Evolutionary conservation across 2,113 vertebrate species (phyloP).

Genomic region (Channa argus): DNA sequence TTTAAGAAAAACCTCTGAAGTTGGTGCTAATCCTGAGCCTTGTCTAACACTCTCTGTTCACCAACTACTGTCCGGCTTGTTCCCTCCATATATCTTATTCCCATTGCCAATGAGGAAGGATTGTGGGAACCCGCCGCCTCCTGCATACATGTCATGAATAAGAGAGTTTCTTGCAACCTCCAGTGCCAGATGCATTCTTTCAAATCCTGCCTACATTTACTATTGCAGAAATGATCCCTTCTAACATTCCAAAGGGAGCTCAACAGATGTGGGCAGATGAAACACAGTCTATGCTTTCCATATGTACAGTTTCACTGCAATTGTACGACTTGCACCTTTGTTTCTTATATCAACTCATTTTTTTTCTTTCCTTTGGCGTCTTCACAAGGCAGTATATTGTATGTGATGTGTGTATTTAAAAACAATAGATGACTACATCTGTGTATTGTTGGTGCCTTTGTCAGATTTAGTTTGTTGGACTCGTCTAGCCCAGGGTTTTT

Average conservation of each 20-base stretch:
- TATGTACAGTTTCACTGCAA: constrained; percentile 58
- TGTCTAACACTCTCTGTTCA: constrained; percentile 31
- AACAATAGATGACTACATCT: constrained; percentile 61
- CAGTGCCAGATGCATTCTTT: constrained; percentile 67
- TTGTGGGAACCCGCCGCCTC: constrained; percentile 44
- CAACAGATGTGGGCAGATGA: constrained; percentile 49
- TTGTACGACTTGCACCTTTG: constrained; percentile 52
- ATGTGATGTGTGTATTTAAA: constrained; percentile 70
- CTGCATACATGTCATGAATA: constrained; percentile 35
- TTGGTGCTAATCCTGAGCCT: constrained; percentile 74
- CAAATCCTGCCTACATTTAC: constrained; percentile 57
- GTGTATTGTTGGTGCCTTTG: constrained; percentile 79
- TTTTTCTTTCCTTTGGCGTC: constrained; percentile 57
- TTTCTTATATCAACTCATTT: constrained; percentile 50
- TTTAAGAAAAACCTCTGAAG: constrained; percentile 39
- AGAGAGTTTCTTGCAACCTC: constrained; percentile 53
- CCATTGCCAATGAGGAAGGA: constrained; percentile 12
- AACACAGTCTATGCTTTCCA: constrained; percentile 53
- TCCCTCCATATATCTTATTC: constrained; percentile 13
- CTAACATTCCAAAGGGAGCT: constrained; percentile 65
- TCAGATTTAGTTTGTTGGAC: constrained; percentile 74
- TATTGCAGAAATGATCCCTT: constrained; percentile 51
- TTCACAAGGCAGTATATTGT: constrained; percentile 62
- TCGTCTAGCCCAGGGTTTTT: constrained; percentile 56
- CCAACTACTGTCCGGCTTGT: constrained; percentile 30